Base-by-base conservation (phyloP, 2,888 invertebrate species). In the Cheilosia urbana region DNA sequence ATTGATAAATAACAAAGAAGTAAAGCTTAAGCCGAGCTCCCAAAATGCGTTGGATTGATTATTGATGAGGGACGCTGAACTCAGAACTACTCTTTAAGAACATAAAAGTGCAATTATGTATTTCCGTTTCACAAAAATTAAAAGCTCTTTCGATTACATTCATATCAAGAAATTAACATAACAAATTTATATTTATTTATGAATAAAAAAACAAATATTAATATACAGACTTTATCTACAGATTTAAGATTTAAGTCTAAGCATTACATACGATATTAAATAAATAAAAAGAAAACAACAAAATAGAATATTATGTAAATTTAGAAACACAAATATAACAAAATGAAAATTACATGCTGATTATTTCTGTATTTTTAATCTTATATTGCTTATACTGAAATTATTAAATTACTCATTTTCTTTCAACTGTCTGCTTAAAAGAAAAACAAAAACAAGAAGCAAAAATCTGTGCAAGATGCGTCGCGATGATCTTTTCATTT, bases 241-340 rank as follows among this genome's bases (percentile, higher is more conserved):
- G 49, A 75, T 49, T 75, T 47, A 65, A 65, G 45, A 42, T 62
- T 75, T 66, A 66, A 71, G 51, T 72, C 49, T 68, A 72, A 81
- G 76, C 68, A 72, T 85, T 76, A 77, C 68, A 72, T 62, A 72
- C 57, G 75, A 80, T 80, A 80, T 71, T 84, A 79, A 75, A 71
- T 51, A 34, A 21, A 51, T 15, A 57, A 53, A 53, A 63, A 57
- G 6, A 40, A 58, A 68, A 73, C 15, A 63, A 49, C 7, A 73
- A 47, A 34, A 65, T 69, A 77, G 77, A 69, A 60, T 69, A 77
- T 62, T 27, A 69, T 78, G 63, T 78, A 78, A 69, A 69, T 71
- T 78, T 78, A 78, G 78, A 55, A 71, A 66, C 47, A 45, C 47
- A 66, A 45, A 37, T 4, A 37, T 17, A 66, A 34, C 2, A 63